These are phyloP conservation scores for Halotydeus destructor DNA, from an alignment of 1,140 invertebrate species.

Conservation along the genomic window DNA sequence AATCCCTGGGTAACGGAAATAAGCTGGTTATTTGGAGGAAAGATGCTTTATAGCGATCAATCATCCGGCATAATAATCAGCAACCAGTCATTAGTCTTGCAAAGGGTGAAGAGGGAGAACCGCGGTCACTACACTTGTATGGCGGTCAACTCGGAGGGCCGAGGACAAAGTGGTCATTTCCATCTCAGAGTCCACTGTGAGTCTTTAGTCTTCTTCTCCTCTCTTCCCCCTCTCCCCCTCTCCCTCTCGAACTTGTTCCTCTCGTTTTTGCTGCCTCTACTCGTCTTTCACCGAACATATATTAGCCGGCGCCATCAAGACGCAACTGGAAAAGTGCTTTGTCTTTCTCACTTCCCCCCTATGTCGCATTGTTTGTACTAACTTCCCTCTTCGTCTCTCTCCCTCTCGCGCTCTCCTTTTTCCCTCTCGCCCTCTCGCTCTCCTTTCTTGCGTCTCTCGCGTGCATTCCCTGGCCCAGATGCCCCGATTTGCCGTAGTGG, in stretches of 20 bases:
- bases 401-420: not conserved
- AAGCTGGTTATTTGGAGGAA: conserved; percentile 50
- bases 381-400: not conserved
- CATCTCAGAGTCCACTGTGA: conserved; percentile 68
- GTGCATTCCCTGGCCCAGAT: conserved; percentile 24
- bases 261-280: not conserved
- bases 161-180: conserved; percentile 57
- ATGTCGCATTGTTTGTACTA: not conserved
- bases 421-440: not conserved
- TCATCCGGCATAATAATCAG: conserved; percentile 53
- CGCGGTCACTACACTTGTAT: conserved; percentile 49
- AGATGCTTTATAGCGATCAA: conserved; percentile 25
- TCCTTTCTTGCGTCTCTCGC: not conserved
- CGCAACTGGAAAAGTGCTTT: not conserved
- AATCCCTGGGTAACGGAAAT: conserved; percentile 58
- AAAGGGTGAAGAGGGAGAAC: conserved; percentile 19
- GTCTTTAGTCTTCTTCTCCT: conserved; percentile 24
- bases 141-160: conserved; percentile 65
- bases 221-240: not conserved
- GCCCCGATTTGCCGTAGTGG: conserved; percentile 37
- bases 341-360: not conserved
- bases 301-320: not conserved
- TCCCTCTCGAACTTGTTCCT: not conserved
- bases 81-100: conserved; percentile 38
- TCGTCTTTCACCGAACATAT: not conserved